These are phyloP conservation scores for Pangasius krempfi DNA, from an alignment of 2,797 vertebrate species.

Conservation along the genomic window DNA sequence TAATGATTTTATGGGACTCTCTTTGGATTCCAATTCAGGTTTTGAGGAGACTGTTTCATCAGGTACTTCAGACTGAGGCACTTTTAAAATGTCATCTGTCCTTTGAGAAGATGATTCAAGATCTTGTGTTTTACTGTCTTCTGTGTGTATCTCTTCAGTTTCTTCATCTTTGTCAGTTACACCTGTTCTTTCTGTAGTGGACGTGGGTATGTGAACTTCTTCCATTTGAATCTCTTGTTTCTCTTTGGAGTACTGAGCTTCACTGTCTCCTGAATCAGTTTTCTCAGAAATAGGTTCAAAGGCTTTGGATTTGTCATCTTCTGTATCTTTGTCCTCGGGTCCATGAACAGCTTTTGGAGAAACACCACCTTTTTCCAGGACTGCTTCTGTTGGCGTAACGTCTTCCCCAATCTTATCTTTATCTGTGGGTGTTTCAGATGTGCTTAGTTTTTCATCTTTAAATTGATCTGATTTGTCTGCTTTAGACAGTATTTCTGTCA, in stretches of 20 bases:
- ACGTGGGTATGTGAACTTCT: conserved; percentile 60
- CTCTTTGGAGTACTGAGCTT: conserved; percentile 24
- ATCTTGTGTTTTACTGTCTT: conserved; percentile 16
- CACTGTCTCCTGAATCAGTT: conserved; percentile 20
- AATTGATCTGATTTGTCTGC: conserved; percentile 20
- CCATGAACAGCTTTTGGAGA: conserved; percentile 27
- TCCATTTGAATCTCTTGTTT: conserved; percentile 50
- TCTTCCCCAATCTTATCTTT: conserved; percentile 33
- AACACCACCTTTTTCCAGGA: conserved; percentile 37
- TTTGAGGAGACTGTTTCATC: conserved; percentile 25
- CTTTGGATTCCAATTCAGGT: conserved; percentile 17
- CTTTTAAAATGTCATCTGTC: conserved; percentile 15
- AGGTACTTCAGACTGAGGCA: conserved; percentile 17
- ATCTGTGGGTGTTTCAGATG: conserved; percentile 14
- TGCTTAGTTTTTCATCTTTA: conserved; percentile 12
- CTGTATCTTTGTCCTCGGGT: conserved; percentile 26
- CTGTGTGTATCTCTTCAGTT: conserved; percentile 14
- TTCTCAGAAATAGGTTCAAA: conserved; percentile 19
- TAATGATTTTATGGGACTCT: conserved; percentile 21
- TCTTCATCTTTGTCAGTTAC: conserved; percentile 49
- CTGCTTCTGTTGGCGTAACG: conserved; percentile 26
- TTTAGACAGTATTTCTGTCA: neutral
- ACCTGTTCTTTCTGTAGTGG: conserved; percentile 48
- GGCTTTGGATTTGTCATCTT: conserved; percentile 19
- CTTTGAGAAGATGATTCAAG: conserved; percentile 6